Percentiles rank a stretch among this genome's conserved stretches.
phyloP scores from a whole-genome alignment of 2,888 invertebrate genomes.

The Panopea generosa region DNA sequence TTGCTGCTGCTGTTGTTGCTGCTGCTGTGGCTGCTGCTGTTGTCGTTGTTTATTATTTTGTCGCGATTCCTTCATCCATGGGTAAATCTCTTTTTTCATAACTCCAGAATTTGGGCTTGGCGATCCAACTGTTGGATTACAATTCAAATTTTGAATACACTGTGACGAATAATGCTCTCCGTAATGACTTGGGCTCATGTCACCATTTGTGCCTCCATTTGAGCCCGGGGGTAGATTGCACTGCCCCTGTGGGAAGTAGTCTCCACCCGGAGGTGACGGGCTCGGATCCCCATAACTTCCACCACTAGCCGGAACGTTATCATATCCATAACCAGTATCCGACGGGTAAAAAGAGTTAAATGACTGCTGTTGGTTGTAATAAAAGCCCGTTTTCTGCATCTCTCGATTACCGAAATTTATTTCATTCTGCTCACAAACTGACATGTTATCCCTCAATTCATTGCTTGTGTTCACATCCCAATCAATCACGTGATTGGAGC shows the following conservation, averaged over 20 bases:
- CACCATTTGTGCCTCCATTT: constrained; percentile 45
- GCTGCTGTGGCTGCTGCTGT: constrained; percentile 56
- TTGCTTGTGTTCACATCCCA: constrained; percentile 70
- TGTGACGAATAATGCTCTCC: constrained; percentile 68
- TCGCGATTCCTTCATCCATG: constrained; percentile 82
- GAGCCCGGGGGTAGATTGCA: constrained; percentile 62
- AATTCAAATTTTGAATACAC: constrained; percentile 69
- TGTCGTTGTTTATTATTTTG: constrained; percentile 77
- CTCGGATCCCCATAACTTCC: constrained; percentile 66
- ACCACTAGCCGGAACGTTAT: constrained; percentile 54
- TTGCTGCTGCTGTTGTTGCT: constrained; percentile 57
- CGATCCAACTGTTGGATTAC: constrained; percentile 60
- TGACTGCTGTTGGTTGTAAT: constrained; percentile 67
- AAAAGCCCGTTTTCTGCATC: constrained; percentile 77
- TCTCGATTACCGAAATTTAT: constrained; percentile 79
- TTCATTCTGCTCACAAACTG: constrained; percentile 75
- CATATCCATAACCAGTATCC: constrained; percentile 71
- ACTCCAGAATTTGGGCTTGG: constrained; percentile 57
- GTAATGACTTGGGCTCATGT: constrained; percentile 56
- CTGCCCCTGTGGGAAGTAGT: constrained; percentile 67
- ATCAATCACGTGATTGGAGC: constrained; percentile 70
- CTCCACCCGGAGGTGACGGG: constrained; percentile 65
- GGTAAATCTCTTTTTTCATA: constrained; percentile 77
- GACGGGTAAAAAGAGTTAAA: constrained; percentile 72
- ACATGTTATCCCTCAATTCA: constrained; percentile 77